Evolutionary conservation across 2,797 vertebrate species (phyloP).

Genomic region (Notolabrus celidotus): DNA sequence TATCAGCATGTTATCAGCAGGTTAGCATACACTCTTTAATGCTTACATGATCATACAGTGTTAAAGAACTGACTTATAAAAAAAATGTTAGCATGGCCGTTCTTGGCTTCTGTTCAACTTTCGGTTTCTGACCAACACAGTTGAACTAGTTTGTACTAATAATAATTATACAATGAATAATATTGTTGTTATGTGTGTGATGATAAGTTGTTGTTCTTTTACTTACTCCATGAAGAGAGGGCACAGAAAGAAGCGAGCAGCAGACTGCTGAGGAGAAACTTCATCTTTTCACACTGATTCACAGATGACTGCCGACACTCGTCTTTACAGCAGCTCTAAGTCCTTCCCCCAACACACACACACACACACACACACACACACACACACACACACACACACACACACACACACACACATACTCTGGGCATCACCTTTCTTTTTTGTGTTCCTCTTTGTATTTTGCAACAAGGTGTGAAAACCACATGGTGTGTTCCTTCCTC

Average conservation of each 20-base stretch:
- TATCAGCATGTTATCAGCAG: no score
- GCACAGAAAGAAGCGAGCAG: conserved; percentile 48
- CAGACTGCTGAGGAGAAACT: conserved; percentile 50
- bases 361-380: not conserved
- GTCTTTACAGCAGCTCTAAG: not conserved
- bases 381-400: not conserved
- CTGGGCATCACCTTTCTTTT: not conserved
- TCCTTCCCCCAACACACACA: conserved; percentile 8
- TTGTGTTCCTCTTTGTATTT: not conserved
- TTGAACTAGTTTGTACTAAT: no score
- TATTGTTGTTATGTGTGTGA: no score
- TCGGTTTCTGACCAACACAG: no score
- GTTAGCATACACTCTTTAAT: no score
- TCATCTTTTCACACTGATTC: conserved; percentile 58
- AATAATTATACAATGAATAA: no score
- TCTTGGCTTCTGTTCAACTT: no score
- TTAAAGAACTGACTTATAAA: no score
- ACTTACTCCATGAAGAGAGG: conserved; percentile 68
- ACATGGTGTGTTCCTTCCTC: conserved; percentile 21
- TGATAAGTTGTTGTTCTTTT: not conserved
- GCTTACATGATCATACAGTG: no score
- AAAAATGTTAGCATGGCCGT: no score
- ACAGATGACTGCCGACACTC: not conserved
- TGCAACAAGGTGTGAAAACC: conserved; percentile 19
- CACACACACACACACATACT: not conserved